phyloP scores from a whole-genome alignment of 2,797 vertebrate species.

The Labeo calbasu region DNA sequence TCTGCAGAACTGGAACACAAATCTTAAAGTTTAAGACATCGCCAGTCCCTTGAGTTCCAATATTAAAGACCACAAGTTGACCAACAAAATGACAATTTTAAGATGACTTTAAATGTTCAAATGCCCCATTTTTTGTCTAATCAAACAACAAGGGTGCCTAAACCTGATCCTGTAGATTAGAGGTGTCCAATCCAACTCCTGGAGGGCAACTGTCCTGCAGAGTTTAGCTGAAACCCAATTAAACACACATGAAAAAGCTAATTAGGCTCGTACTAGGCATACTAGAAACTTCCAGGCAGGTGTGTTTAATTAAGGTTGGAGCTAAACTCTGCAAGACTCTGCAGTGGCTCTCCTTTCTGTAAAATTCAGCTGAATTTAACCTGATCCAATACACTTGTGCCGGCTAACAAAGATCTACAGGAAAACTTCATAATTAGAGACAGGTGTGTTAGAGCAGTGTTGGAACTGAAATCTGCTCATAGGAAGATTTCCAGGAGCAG shows the following conservation, averaged over 20 bases:
- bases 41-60: neutral
- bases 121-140: neutral
- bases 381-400: neutral
- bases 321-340: too few species aligned
- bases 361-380: neutral
- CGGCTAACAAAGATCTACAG: neutral
- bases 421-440: neutral
- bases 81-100: neutral
- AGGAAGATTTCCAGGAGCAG: too few species aligned
- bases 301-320: too few species aligned
- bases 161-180: neutral
- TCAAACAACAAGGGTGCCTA: neutral
- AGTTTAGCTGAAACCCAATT: too few species aligned
- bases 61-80: conserved; percentile 20
- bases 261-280: too few species aligned
- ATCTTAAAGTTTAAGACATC: neutral
- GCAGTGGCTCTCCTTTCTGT: too few species aligned
- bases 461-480: neutral
- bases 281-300: too few species aligned
- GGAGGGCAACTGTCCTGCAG: too few species aligned
- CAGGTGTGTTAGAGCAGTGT: neutral
- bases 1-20: conserved; percentile 5
- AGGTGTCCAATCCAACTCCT: too few species aligned
- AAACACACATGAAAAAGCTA: too few species aligned
- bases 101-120: neutral